phyloP scores from a whole-genome alignment of 1,140 invertebrate species.

The Bicyclus anynana region DNA sequence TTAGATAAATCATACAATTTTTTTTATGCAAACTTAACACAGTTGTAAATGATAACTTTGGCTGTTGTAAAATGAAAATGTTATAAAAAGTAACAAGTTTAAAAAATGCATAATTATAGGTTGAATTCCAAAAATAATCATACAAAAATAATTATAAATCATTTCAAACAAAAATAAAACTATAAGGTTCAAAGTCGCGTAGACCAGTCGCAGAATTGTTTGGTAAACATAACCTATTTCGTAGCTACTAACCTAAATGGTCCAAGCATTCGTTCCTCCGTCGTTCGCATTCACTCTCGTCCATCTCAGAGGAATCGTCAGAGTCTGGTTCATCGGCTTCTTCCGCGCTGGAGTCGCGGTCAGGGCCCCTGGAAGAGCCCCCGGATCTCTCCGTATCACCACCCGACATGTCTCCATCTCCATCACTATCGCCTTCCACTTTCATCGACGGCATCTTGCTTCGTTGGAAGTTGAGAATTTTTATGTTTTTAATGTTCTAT shows the following conservation, averaged over 20 bases:
- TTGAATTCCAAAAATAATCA: background rate
- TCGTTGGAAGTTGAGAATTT: background rate
- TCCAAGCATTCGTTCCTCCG: conserved; percentile 89
- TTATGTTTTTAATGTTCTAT: background rate
- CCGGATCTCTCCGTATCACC: conserved; percentile 81
- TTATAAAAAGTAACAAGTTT: too few relatives aligned
- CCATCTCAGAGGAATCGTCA: conserved; percentile 92
- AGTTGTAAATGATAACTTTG: too few relatives aligned
- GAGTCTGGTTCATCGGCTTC: conserved; percentile 85
- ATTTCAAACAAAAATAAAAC: conserved; percentile 14
- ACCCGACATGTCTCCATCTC: conserved; percentile 79
- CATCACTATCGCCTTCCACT: conserved; percentile 78
- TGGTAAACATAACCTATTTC: conserved; percentile 72
- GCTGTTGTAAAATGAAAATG: too few relatives aligned
- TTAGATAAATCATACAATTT: too few relatives aligned
- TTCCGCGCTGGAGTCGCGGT: conserved; percentile 84
- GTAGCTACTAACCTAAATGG: conserved; percentile 81
- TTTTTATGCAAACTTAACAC: too few relatives aligned
- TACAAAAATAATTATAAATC: too few relatives aligned
- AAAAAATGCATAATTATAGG: background rate
- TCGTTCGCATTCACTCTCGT: conserved; percentile 94
- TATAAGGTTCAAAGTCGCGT: conserved; percentile 30
- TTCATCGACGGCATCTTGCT: conserved; percentile 76
- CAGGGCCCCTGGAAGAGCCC: conserved; percentile 79
- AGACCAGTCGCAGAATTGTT: conserved; percentile 39